phyloP scores from a whole-genome alignment of 2,113 vertebrate genomes.

The Scolopax mira region DNA sequence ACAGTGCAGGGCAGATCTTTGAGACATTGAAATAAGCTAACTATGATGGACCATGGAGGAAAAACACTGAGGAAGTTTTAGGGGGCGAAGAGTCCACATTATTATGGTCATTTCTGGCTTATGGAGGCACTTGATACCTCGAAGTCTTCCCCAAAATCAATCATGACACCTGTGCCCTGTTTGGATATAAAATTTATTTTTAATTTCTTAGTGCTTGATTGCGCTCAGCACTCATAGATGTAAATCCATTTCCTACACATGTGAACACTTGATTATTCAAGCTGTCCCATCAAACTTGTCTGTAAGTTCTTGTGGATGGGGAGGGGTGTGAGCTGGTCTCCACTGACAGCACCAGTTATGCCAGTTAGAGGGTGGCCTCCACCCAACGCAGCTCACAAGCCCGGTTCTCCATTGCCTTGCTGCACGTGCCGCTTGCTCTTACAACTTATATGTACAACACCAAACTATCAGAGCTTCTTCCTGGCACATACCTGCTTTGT shows the following conservation, averaged over 20 bases:
- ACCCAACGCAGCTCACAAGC: neutral
- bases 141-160: neutral
- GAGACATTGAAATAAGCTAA: neutral
- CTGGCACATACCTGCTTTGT: neutral
- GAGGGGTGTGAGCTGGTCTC: neutral
- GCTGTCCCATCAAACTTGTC: neutral
- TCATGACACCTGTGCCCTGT: neutral
- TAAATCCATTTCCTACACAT: neutral
- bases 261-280: neutral
- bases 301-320: neutral
- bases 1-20: neutral
- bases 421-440: neutral
- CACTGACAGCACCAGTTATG: neutral
- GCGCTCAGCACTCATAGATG: neutral
- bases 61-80: neutral
- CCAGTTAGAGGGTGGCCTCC: neutral
- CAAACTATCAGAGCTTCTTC: neutral
- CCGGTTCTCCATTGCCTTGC: neutral
- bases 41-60: neutral
- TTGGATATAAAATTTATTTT: neutral
- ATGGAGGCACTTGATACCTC: neutral
- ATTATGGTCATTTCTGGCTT: neutral
- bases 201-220: neutral
- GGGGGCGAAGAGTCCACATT: neutral
- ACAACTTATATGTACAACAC: accelerated